Evolutionary conservation across 2,797 vertebrate genomes (phyloP).

Genomic region (Smutsia temminckii): DNA sequence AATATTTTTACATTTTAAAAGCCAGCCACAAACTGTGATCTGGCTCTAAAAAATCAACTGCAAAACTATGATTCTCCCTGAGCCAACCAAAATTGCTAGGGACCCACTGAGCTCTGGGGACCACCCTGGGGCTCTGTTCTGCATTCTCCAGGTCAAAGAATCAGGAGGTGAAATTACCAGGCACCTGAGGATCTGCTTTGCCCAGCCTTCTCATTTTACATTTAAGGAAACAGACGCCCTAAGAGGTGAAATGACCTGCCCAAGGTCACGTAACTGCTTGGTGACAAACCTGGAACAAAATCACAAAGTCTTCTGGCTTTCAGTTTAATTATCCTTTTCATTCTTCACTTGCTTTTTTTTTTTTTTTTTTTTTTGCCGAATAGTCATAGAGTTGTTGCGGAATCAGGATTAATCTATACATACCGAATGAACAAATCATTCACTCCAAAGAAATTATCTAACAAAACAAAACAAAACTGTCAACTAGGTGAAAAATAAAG

Average conservation of each 20-base stretch:
- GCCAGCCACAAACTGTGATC: neutral
- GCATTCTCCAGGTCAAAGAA: neutral
- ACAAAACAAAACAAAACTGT: slow-evolving; percentile 57
- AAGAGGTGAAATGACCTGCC: neutral
- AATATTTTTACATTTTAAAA: neutral
- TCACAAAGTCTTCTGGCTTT: neutral
- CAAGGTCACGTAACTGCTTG: slow-evolving; percentile 35
- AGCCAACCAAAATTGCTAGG: neutral
- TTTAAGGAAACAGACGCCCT: neutral
- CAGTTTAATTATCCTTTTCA: slow-evolving; percentile 49
- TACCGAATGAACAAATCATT: slow-evolving; percentile 66
- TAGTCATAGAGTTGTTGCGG: slow-evolving; percentile 31
- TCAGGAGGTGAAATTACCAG: neutral
- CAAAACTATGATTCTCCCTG: neutral
- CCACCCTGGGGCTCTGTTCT: neutral
- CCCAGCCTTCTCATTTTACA: neutral
- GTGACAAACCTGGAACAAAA: neutral
- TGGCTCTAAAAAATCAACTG: neutral
- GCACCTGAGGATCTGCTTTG: neutral
- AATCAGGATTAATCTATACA: slow-evolving; percentile 38
- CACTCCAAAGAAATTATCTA: slow-evolving; percentile 41
- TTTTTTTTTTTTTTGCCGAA: neutral
- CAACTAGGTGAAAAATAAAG: slow-evolving; percentile 65
- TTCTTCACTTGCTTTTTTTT: neutral
- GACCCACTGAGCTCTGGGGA: neutral